Evolutionary conservation across 2,797 vertebrate species (phyloP), one percentile per base, ranked within the genome.

Genomic region (Bovichtus diacanthus): DNA sequence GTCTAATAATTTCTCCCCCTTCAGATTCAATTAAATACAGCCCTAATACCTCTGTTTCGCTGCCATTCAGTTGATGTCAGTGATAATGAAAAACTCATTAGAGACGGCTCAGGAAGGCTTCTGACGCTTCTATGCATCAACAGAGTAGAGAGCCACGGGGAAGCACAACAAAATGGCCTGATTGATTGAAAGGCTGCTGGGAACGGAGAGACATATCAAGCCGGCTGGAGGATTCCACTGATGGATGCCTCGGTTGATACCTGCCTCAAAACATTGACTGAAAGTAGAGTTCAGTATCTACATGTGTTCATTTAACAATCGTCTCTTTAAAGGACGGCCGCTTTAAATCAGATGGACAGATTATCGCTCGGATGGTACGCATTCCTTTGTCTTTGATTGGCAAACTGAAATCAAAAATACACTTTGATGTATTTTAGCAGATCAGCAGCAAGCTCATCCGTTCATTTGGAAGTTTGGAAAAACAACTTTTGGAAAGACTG

Each of bases 71-170:
- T 64, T 76, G 88, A 89, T 88, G 88, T 86, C 87, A 78, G 31
- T 61, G 86, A 90, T 92, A 90, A 92, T 92, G 84, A 89, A 89
- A 92, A 92, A 88, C 50, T 89, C 82, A 92, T 93, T 91, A 92
- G 84, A 79, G 88, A 77, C 63, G 31, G 76, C 82, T 80, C 78
- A 43, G 81, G 83, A 89, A 81, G 84, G 69, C 71, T 82, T 86
- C 76, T 84, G 85, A 90, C 68, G 56, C 69, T 78, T 81, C 70
- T 81, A 56, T 83, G 84, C 80, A 75, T 84, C 76, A 78, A 67
- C 84, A 81, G 81, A 78, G 79, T 29, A 21, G 62, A 21, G 62
- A 85, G 87, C 89, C 90, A 90, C 84, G 29, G 89, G 89, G 86
- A 88, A 84, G 74, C 80, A 80, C 81, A 83, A 85, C 73, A 89